Base-by-base conservation (phyloP, 1,140 invertebrate species). In the Meteorus sp. region DNA sequence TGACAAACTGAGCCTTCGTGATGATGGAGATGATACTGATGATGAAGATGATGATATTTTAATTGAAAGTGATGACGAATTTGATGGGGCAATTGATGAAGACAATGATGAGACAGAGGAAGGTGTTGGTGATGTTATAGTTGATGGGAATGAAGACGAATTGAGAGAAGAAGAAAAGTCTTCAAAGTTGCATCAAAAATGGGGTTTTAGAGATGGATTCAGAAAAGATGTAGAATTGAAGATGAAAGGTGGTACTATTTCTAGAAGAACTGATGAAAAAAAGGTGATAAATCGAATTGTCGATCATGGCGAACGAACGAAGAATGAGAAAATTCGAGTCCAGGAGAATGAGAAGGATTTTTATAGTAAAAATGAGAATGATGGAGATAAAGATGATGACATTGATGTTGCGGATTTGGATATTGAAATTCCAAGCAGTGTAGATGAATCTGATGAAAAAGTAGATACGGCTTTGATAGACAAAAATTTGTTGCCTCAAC, bases 71-170 rank as follows among this genome's bases (percentile, higher is more conserved):
- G 29, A 19, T 56, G 53, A 44, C 3, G 47, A 51, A n/a, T 37
- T 45, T 22, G 55, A 45, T 23, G 35, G 56, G 25, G 56, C 35
- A 0, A 45, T 47, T 29, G 61, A 56, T 6, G 52, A 51, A 47
- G 57, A 35, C 19, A 27, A 54, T 43, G 56, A 65, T 19, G 52
- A 54, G 22, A 41, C 53, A 8, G 57, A 60, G 19, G 47, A 61
- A 9, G 39, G 45, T 43, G 52, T 43, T 39, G 17, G 39, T 33
- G 27, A 41, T 50, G 31, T 41, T 56, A 51, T 59, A 8, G 47
- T 63, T 11, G 60, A 61, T n/a, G 48, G 64, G 13, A 56, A 61
- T 8, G 54, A 43, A 11, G 59, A 29, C 1, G 57, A 62, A n/a
- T 9, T 29, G 41, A 20, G 29, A 4, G 1, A 59, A 27, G 7